phyloP scores from a whole-genome alignment of 2,113 vertebrate genomes.

The Gallinago undulata region DNA sequence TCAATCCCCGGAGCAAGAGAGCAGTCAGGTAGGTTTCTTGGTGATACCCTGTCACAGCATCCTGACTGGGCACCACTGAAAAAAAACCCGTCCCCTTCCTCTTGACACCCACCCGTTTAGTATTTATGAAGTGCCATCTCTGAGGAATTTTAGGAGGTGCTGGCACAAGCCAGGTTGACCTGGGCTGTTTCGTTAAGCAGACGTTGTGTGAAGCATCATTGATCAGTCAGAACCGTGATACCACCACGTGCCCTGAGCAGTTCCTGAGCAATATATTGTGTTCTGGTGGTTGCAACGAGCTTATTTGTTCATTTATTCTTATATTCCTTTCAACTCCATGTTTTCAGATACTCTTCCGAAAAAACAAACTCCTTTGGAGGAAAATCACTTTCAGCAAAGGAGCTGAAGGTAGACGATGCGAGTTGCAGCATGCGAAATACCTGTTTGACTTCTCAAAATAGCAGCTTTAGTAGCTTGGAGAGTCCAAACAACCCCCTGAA shows the following conservation, averaged over 20 bases:
- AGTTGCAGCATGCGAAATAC: neutral
- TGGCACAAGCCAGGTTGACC: neutral
- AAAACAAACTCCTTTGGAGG: neutral
- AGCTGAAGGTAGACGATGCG: neutral
- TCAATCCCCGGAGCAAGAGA: neutral
- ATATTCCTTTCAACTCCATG: neutral
- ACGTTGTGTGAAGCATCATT: neutral
- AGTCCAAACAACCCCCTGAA: neutral
- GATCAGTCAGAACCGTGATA: neutral
- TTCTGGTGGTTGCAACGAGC: neutral
- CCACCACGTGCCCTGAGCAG: neutral
- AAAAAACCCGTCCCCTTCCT: too few relatives aligned
- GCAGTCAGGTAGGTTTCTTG: neutral
- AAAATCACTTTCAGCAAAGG: neutral
- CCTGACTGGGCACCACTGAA: neutral
- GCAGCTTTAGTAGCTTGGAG: neutral
- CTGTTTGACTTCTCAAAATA: neutral
- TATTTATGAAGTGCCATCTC: neutral
- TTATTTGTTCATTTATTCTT: neutral
- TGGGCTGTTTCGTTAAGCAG: neutral
- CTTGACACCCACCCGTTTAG: too few relatives aligned
- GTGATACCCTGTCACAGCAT: neutral
- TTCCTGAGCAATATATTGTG: neutral
- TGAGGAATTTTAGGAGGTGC: neutral
- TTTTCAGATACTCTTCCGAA: neutral